Percentiles rank a stretch among this genome's conserved stretches.
Conservation (phyloP, 2,888 invertebrate species). For the Frankliniella fusca region DNA sequence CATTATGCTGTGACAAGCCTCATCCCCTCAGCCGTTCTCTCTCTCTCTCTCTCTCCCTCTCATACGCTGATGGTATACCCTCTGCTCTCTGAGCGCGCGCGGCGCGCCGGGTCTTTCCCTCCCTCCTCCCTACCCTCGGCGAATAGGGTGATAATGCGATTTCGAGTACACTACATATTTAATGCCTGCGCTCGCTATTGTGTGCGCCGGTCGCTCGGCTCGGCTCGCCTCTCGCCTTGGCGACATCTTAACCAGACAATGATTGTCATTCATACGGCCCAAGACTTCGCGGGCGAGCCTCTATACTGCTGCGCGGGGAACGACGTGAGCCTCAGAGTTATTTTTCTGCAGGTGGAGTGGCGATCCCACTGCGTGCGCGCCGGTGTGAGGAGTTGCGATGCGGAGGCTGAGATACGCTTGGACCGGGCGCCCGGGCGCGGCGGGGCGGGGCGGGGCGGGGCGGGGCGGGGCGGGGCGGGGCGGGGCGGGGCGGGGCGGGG, state of each 20-base stretch:
- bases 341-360: too few species aligned
- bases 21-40: not conserved
- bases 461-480: too few species aligned
- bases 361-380: not conserved
- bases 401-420: not conserved
- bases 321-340: not conserved
- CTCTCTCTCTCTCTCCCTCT: not conserved
- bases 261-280: too few species aligned
- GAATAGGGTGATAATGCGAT: constrained; percentile 23
- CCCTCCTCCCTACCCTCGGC: not conserved
- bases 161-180: constrained; percentile 17
- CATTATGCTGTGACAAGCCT: constrained; percentile 20
- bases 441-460: too few species aligned
- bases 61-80: too few species aligned
- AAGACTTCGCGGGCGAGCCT: not conserved
- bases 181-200: not conserved
- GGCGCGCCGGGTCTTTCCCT: not conserved
- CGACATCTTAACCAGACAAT: too few species aligned
- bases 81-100: too few species aligned
- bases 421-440: too few species aligned
- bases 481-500: too few species aligned
- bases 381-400: not conserved
- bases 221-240: not conserved
- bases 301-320: not conserved
- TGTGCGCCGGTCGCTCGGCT: not conserved